phyloP scores from a whole-genome alignment of 2,888 invertebrate genomes.

The Drosophila suboccidentalis region DNA sequence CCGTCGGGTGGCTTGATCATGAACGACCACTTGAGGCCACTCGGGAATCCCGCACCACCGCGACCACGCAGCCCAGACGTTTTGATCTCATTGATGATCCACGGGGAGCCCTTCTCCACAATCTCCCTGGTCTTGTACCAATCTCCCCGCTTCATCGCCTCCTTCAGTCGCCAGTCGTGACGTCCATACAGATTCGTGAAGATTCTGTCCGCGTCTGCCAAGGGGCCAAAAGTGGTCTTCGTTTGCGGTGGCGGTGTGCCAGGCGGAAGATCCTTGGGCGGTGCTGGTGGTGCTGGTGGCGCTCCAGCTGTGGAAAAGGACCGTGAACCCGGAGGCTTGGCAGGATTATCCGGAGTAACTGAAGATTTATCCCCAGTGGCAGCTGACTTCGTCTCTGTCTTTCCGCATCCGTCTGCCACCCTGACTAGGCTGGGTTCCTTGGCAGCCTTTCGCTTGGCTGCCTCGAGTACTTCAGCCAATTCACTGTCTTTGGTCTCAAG shows the following conservation, averaged over 20 bases:
- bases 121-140: constrained; percentile 99
- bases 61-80: constrained; percentile 96
- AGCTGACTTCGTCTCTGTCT: background rate
- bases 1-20: constrained; percentile 99
- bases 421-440: background rate
- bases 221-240: constrained; percentile 86
- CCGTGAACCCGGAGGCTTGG: background rate
- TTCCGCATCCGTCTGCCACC: background rate
- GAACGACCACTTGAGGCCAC: constrained; percentile 99
- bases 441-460: constrained; percentile 6
- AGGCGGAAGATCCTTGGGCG: constrained; percentile 82
- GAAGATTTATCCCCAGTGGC: background rate
- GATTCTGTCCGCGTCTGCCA: constrained; percentile 96
- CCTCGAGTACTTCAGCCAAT: constrained; percentile 16
- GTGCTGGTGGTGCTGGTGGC: constrained; percentile 34
- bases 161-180: constrained; percentile 98
- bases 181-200: constrained; percentile 99
- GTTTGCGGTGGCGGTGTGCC: constrained; percentile 87
- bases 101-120: constrained; percentile 94
- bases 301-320: constrained; percentile 12
- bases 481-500: constrained; percentile 43
- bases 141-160: constrained; percentile 95
- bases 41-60: constrained; percentile 99
- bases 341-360: too few species aligned
- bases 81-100: constrained; percentile 98